phyloP scores from a whole-genome alignment of 2,113 vertebrate species.

The Caretta caretta region DNA sequence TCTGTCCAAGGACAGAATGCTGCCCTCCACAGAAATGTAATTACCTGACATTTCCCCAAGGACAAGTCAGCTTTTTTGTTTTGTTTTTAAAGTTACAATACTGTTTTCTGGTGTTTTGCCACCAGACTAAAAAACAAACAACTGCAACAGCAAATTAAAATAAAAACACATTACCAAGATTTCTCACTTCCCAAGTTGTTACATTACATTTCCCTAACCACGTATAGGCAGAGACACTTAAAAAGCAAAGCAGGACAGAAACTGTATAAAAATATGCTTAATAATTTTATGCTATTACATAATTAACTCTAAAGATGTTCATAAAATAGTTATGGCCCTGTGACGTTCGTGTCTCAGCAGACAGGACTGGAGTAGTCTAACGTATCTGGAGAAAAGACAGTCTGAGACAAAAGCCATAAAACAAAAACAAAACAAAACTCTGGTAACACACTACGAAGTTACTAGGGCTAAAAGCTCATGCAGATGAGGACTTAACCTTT shows the following conservation, averaged over 20 bases:
- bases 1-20: background rate
- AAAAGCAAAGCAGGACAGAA: background rate
- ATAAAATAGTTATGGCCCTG: background rate
- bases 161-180: background rate
- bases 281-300: background rate
- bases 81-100: background rate
- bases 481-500: background rate
- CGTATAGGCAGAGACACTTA: background rate
- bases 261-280: background rate
- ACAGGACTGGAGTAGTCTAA: background rate
- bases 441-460: background rate
- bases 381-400: background rate
- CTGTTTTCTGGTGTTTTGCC: background rate
- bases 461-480: background rate
- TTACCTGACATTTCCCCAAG: background rate
- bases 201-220: background rate
- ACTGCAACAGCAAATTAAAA: background rate
- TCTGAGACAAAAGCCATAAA: background rate
- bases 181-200: background rate
- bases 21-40: background rate
- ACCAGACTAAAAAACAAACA: background rate
- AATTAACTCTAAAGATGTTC: background rate
- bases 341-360: background rate
- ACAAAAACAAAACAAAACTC: background rate
- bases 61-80: background rate